Evolutionary conservation across 2,113 vertebrate genomes (phyloP), one percentile per base, ranked within the genome.

Genomic region (Alligator mississippiensis): DNA sequence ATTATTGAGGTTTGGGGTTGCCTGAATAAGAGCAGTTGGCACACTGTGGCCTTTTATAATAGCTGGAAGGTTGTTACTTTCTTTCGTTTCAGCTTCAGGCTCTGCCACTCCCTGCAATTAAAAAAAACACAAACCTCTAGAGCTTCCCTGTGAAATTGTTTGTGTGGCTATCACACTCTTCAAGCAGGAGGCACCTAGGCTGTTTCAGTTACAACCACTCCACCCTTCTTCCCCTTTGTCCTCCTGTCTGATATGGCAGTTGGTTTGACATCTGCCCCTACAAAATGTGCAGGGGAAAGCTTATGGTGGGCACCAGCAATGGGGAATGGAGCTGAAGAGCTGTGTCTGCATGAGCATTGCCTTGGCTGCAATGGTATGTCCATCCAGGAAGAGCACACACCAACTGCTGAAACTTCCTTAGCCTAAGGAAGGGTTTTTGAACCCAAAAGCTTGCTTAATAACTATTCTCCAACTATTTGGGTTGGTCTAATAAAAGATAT

Each of bases 31-130:
- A 47, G 66, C 7, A 1, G 60, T 72, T 38, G 93, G 93, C 90
- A 77, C 87, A 57, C 0, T 28, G 19, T 0, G 6, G 76, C 30
- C 38, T 58, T 38, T 38, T 76, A 30, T 21, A 0, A 16, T 2
- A 7, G 85, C 82, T 1, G 78, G 81, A 72, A 63, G 75, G 60
- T 3, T 16, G 13, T 2, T 1, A 76, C 74, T 34, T 30, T 9
- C 80, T 3, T 30, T 28, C 83, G 7, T 34, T 70, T 70, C 66
- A 13, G 70, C 70, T 47, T 38, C 70, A 25, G 70, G 34, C n/a
- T 30, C 61, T 9, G 34, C 55, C 78, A 28, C 61, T 59, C 61
- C 57, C 70, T 74, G 34, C 70, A 13, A 74, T 38, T 74, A 38
- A 74, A 74, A 14, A 38, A 38, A 38, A 38, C 38, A 38, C 38